Evolutionary conservation across 2,113 vertebrate genomes (phyloP), one percentile per base, ranked within the genome.

Genomic region (Gracilinanus agilis): DNA sequence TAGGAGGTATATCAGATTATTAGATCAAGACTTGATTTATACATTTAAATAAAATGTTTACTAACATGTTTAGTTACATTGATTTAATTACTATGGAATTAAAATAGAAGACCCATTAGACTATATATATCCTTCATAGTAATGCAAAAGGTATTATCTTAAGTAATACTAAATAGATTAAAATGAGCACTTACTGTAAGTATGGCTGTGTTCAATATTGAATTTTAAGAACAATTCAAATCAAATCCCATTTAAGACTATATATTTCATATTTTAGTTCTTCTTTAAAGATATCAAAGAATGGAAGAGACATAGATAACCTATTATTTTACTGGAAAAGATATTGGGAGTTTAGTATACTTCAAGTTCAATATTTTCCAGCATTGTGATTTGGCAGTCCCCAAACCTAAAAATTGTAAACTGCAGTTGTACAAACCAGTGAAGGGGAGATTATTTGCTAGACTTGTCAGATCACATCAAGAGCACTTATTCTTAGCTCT

Each of bases 1-100:
- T 44, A 92, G 93, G 25, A 25, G 29, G 88, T 94, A 95, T 89
- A 3, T 93, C 94, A 1, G 2, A 83, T 93, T 44, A 94, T 29
- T 92, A 0, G 53, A 7, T 2, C 5, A 40, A 6, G 67, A 83
- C 0, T 34, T 83, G 7, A 1, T 40, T 40, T 40, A 21, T 40
- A 23, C 34, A 40, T 83, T 40, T 83, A 83, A 83, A 95, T 93
- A 13, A 96, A 97, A 94, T n/a, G 23, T 21, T 96, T 83, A 55
- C 3, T 24, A 0, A 90, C 44, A 92, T 54, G 29, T 94, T 44
- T 54, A 95, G 54, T 56, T 96, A 96, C 7, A 90, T 2, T 13
- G 91, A 95, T 90, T 95, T 91, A 97, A 96, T 94, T 95, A 94
- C 95, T 53, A 94, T 53, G 90, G 58, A 97, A 93, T 96, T 97